A percentile compares a stretch with the other conserved stretches of the same genome.
These are phyloP conservation scores for Gonatopus flavifemur DNA, from an alignment of 1,140 invertebrate genomes.

Conservation along the genomic window DNA sequence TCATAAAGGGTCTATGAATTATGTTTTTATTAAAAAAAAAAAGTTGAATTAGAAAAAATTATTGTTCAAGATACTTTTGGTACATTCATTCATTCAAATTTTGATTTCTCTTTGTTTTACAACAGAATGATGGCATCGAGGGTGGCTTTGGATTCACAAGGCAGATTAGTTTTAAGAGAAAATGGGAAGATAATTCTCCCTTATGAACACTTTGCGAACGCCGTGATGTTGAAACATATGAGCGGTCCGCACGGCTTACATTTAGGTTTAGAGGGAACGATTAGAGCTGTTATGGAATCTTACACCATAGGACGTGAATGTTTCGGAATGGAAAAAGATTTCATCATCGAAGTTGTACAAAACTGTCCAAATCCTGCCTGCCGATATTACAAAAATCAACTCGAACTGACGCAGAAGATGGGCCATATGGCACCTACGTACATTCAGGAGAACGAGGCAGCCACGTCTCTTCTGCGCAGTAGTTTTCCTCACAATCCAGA, in stretches of 20 bases:
- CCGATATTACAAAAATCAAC: slow-evolving; percentile 81
- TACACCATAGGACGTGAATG: slow-evolving; percentile 83
- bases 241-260: slow-evolving; percentile 82
- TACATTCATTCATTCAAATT: neutral
- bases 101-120: slow-evolving; percentile 2
- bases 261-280: slow-evolving; percentile 77
- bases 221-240: slow-evolving; percentile 87
- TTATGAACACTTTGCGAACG: slow-evolving; percentile 86
- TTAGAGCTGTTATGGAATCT: slow-evolving; percentile 79
- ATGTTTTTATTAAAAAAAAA: too few relatives aligned
- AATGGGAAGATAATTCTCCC: slow-evolving; percentile 86
- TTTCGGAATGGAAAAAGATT: slow-evolving; percentile 88
- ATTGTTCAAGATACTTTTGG: too few relatives aligned
- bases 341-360: slow-evolving; percentile 83
- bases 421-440: slow-evolving; percentile 50
- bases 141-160: slow-evolving; percentile 79
- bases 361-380: slow-evolving; percentile 84
- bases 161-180: slow-evolving; percentile 75
- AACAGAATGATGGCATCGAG: slow-evolving; percentile 79
- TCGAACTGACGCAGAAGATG: slow-evolving; percentile 69
- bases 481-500: slow-evolving; percentile 49
- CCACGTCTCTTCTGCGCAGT: slow-evolving; percentile 44
- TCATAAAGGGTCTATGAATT: too few relatives aligned
- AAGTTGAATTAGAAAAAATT: too few relatives aligned
- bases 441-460: slow-evolving; percentile 50